Base-by-base conservation (phyloP, 2,797 vertebrate species). In the Pyrocephalus nanus region DNA sequence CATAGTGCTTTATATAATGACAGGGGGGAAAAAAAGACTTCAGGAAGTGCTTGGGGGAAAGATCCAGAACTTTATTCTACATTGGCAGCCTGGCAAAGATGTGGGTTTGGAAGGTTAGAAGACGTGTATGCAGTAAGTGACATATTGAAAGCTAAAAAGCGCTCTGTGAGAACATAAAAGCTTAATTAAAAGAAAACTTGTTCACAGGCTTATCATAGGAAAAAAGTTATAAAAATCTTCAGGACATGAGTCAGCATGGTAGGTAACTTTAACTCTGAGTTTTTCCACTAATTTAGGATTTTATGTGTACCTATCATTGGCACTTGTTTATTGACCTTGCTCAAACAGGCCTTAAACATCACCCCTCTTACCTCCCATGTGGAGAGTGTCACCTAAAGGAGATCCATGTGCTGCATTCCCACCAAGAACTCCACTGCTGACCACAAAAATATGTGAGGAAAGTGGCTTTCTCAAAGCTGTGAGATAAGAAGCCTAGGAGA, bases 1-100 rank as follows among this genome's bases (percentile, higher is more conserved):
- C 83, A 71, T 12, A 54, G 53, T 2, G 6, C 57, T 86, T 96
- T 96, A 95, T 95, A 29, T 96, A 95, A 95, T 92, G 69, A 85
- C 54, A 43, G 30, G 8, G 13, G 15, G 16, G 3, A 83, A 71
- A 47, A 87, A 88, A 83, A 72, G 12, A 62, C 75, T 90, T 76
- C 92, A 95, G 95, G 95, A 95, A 94, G 91, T 89, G 88, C 93
- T 87, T 30, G 61, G 57, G 88, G 88, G 91, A 67, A 95, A 69
- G 78, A 89, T 92, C 77, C 67, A 94, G 78, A 95, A 86, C 27
- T 47, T 89, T 34, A 43, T 93, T 93, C 89, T 86, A 79, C 53
- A 23, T 64, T 94, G 94, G 94, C 93, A 96, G 86, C 78, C 91
- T 90, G 69, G 94, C 81, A 91, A 77, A 94, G 93, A 64, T 89